These are phyloP conservation scores for Zeugodacus cucurbitae DNA, from an alignment of 1,140 invertebrate genomes.

Conservation along the genomic window DNA sequence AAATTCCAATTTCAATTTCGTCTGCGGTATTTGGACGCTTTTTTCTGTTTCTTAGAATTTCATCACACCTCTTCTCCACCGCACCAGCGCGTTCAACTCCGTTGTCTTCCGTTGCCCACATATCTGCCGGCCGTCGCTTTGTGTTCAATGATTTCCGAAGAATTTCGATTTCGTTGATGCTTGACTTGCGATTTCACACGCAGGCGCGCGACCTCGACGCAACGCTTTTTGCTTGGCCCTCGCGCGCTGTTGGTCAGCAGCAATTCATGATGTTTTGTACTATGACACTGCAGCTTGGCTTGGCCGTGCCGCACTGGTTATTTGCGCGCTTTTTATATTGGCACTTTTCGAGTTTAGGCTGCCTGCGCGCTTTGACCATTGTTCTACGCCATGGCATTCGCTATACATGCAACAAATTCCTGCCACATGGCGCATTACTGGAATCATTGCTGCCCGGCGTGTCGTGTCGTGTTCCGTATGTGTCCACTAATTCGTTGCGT, in stretches of 20 bases:
- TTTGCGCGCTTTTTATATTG: background rate
- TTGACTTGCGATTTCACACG: slow-evolving; percentile 37
- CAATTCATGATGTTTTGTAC: background rate
- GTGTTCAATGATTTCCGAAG: background rate
- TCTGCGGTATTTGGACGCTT: slow-evolving; percentile 9
- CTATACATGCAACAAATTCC: slow-evolving; percentile 21
- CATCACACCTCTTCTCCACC: background rate
- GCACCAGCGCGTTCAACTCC: background rate
- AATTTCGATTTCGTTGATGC: slow-evolving; percentile 38
- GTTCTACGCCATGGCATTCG: background rate
- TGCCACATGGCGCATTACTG: slow-evolving; percentile 18
- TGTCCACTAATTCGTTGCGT: background rate
- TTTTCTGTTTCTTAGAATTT: background rate
- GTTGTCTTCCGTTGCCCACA: background rate
- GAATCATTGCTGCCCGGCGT: background rate
- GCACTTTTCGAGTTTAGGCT: background rate
- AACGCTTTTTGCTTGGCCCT: background rate
- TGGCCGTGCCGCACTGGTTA: background rate
- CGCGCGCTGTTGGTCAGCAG: background rate
- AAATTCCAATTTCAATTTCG: slow-evolving; percentile 36
- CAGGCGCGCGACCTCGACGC: background rate
- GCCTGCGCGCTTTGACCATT: background rate
- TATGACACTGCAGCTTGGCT: background rate
- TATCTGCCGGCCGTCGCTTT: background rate
- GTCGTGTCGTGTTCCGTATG: background rate